phyloP scores from a whole-genome alignment of 2,797 vertebrate species.

The Typhlichthys subterraneus region DNA sequence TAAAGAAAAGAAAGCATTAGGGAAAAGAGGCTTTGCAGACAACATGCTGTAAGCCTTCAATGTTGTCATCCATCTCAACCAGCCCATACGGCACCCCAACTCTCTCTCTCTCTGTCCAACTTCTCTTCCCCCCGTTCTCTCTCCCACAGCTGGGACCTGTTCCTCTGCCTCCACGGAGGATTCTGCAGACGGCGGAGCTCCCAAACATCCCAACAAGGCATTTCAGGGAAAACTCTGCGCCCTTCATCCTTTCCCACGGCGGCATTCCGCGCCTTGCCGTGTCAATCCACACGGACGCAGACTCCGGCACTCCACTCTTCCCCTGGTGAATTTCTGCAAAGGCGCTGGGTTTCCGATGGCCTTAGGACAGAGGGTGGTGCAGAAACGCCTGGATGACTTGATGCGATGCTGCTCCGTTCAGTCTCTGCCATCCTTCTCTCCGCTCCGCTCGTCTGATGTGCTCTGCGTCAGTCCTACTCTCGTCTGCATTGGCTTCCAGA shows the following conservation, averaged over 20 bases:
- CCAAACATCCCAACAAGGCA: constrained; percentile 19
- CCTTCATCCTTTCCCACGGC: background rate
- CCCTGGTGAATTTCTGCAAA: background rate
- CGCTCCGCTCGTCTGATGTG: constrained; percentile 34
- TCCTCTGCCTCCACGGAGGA: constrained; percentile 17
- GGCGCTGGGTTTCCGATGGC: background rate
- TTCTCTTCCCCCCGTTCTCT: constrained; percentile 24
- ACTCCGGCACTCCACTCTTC: too few species aligned
- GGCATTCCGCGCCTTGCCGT: background rate
- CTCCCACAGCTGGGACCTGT: constrained; percentile 28
- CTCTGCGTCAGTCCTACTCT: constrained; percentile 54
- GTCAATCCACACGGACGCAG: background rate
- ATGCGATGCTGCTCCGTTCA: constrained; percentile 35
- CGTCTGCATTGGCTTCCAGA: constrained; percentile 68
- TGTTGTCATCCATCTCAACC: too few species aligned
- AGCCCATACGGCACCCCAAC: constrained; percentile 10
- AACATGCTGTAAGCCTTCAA: too few species aligned
- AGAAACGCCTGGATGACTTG: constrained; percentile 28
- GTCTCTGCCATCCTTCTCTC: constrained; percentile 14
- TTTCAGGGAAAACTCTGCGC: constrained; percentile 18
- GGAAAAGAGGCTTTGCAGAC: constrained; percentile 4
- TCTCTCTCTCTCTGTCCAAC: background rate
- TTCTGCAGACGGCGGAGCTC: constrained; percentile 15
- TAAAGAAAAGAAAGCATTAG: background rate
- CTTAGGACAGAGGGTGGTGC: background rate